phyloP scores from a whole-genome alignment of 2,888 invertebrate genomes.

The Nysson spinosus region DNA sequence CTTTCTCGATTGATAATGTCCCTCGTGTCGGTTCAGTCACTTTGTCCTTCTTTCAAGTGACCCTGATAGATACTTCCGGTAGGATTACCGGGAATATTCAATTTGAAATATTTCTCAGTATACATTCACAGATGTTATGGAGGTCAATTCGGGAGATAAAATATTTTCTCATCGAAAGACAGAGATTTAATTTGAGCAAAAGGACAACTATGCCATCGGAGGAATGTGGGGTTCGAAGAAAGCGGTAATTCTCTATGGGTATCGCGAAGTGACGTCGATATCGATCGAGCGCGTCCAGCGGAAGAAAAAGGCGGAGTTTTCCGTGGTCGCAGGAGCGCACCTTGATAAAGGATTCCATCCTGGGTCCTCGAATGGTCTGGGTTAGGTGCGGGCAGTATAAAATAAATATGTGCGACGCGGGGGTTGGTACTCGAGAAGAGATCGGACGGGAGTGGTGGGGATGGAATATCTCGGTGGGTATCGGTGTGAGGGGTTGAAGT shows the following conservation, averaged over 20 bases:
- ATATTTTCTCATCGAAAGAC: no score
- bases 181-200: no score
- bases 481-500: slow-evolving; percentile 10
- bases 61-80: no score
- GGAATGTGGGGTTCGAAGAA: slow-evolving; percentile 11
- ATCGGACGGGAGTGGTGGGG: slow-evolving; percentile 29
- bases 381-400: slow-evolving; percentile 60
- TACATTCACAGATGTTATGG: no score
- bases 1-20: neutral
- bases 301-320: slow-evolving; percentile 58
- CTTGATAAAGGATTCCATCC: slow-evolving; percentile 64
- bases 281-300: slow-evolving; percentile 47
- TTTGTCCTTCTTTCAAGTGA: no score
- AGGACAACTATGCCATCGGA: no score
- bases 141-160: no score
- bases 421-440: slow-evolving; percentile 27
- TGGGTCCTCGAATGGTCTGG: slow-evolving; percentile 42
- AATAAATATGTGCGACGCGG: slow-evolving; percentile 66
- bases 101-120: no score
- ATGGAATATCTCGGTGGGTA: no score
- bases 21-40: no score
- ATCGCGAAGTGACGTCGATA: slow-evolving; percentile 46
- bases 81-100: no score
- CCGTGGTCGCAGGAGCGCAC: slow-evolving; percentile 34
- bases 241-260: slow-evolving; percentile 40